Evolutionary conservation across 2,113 vertebrate genomes (phyloP).

Genomic region (Macaca fascicularis): T2T-MFA8v1.1 NC_088384.1:13345001-13345500

Average conservation of each 20-base stretch:
- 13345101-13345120: neutral
- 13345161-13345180: neutral
- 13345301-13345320: neutral
- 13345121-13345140: neutral
- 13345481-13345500: neutral
- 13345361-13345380: neutral
- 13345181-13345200: neutral
- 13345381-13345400: slow-evolving; percentile 16
- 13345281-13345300: neutral
- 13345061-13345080: neutral
- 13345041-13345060: neutral
- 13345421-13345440: slow-evolving; percentile 1
- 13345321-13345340: neutral
- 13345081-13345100: neutral
- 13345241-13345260: neutral
- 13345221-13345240: neutral
- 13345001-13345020: neutral
- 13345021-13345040: too few species aligned
- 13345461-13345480: neutral
- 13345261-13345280: neutral
- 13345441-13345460: neutral
- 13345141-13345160: neutral
- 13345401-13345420: slow-evolving; percentile 55
- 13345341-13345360: neutral
- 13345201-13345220: neutral